Percentiles rank a stretch among this genome's conserved stretches.
Conservation (phyloP, 2,797 vertebrate species). For the Chelidonichthys spinosus region DNA sequence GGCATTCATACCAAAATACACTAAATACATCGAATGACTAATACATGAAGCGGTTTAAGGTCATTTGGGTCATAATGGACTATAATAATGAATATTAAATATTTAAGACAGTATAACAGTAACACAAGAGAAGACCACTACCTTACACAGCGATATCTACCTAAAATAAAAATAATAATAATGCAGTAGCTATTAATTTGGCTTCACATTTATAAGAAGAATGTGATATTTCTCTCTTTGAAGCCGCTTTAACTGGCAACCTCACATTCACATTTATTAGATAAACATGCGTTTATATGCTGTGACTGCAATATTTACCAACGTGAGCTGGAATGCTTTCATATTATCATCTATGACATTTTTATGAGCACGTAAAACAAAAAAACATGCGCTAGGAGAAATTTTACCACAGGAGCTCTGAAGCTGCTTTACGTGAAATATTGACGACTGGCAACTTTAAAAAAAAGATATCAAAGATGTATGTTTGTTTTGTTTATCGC, state of each 20-base stretch:
- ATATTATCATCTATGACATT: not conserved
- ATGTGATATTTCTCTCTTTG: not conserved
- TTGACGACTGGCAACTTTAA: not conserved
- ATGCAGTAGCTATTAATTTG: not conserved
- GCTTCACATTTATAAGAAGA: not conserved
- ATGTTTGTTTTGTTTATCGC: not conserved
- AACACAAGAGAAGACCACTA: not conserved
- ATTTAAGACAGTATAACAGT: not conserved
- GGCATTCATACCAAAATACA: too few relatives aligned
- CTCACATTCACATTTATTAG: not conserved
- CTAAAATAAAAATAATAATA: not conserved
- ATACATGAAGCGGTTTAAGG: too few relatives aligned
- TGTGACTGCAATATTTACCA: not conserved
- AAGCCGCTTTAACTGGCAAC: not conserved
- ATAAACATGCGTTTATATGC: too few relatives aligned
- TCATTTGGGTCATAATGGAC: not conserved
- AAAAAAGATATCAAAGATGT: too few relatives aligned
- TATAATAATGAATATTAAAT: not conserved
- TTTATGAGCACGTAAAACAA: not conserved
- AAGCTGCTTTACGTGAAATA: not conserved
- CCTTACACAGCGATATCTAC: not conserved
- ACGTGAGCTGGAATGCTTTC: slow-evolving; percentile 2
- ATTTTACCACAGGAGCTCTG: not conserved
- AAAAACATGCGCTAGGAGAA: not conserved
- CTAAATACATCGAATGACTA: not conserved